phyloP scores from a whole-genome alignment of 2,888 invertebrate species.

The Perithous albicinctus region DNA sequence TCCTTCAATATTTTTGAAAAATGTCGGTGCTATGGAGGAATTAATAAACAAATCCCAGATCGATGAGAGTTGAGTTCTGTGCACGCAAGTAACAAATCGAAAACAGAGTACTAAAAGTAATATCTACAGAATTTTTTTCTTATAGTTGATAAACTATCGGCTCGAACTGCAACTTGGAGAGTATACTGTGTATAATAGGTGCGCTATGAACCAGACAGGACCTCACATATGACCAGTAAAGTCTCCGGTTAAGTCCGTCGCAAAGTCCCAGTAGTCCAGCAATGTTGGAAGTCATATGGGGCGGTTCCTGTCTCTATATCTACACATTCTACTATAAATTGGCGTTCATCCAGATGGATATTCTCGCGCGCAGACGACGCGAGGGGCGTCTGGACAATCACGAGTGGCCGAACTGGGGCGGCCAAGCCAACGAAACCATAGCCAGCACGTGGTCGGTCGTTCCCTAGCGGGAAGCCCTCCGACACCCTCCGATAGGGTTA shows the following conservation, averaged over 20 bases:
- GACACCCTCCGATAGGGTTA: slow-evolving; percentile 42
- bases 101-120: background rate
- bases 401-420: slow-evolving; percentile 46
- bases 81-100: background rate
- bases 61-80: background rate
- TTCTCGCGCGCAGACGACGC: slow-evolving; percentile 11
- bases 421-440: slow-evolving; percentile 45
- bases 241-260: background rate
- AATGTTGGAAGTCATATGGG: background rate
- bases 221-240: background rate
- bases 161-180: background rate
- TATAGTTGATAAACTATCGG: background rate
- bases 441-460: slow-evolving; percentile 24
- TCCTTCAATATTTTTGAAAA: too few species aligned
- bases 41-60: background rate
- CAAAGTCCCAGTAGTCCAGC: background rate
- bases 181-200: background rate
- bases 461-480: slow-evolving; percentile 47
- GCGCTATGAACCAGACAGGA: background rate
- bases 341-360: slow-evolving; percentile 56
- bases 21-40: too few species aligned
- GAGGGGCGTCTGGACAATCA: slow-evolving; percentile 52
- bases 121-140: background rate
- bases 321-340: slow-evolving; percentile 30
- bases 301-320: background rate